phyloP scores from a whole-genome alignment of 2,797 vertebrate species.

The Lepilemur ruficaudatus region DNA sequence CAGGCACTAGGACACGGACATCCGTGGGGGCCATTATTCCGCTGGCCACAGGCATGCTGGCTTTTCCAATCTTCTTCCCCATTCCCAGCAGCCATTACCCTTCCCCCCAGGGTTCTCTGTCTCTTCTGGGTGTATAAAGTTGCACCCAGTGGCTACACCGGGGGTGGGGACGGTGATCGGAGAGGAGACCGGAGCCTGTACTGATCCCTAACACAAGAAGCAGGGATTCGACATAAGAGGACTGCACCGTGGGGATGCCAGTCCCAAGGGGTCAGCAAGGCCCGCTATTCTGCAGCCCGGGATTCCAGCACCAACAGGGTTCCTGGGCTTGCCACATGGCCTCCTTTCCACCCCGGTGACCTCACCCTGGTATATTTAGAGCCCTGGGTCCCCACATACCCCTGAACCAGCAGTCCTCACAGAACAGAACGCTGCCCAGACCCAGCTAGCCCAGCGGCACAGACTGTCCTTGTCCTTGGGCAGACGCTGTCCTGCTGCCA shows the following conservation, averaged over 20 bases:
- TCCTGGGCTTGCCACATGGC: constrained; percentile 31
- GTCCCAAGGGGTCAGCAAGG: not conserved
- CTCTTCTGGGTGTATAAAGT: not conserved
- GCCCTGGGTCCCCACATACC: not conserved
- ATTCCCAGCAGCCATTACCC: not conserved
- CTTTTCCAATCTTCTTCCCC: not conserved
- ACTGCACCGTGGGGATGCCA: not conserved
- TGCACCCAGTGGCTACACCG: not conserved
- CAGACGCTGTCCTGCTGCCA: not conserved
- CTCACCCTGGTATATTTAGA: constrained; percentile 65
- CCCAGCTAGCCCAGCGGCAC: constrained; percentile 18
- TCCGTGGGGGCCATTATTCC: not conserved
- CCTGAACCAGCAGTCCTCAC: constrained; percentile 42
- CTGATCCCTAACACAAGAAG: not conserved
- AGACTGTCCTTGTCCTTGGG: constrained; percentile 64
- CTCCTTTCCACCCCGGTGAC: constrained; percentile 8
- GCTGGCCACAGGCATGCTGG: not conserved
- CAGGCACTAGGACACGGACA: not conserved
- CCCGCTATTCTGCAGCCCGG: not conserved
- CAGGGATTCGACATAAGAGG: not conserved
- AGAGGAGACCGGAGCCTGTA: not conserved
- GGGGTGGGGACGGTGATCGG: not conserved
- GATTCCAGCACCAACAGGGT: not conserved
- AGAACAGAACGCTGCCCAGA: not conserved
- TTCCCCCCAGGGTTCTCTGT: not conserved